phyloP scores from a whole-genome alignment of 2,113 vertebrate genomes.

The Parotia lawesii region DNA sequence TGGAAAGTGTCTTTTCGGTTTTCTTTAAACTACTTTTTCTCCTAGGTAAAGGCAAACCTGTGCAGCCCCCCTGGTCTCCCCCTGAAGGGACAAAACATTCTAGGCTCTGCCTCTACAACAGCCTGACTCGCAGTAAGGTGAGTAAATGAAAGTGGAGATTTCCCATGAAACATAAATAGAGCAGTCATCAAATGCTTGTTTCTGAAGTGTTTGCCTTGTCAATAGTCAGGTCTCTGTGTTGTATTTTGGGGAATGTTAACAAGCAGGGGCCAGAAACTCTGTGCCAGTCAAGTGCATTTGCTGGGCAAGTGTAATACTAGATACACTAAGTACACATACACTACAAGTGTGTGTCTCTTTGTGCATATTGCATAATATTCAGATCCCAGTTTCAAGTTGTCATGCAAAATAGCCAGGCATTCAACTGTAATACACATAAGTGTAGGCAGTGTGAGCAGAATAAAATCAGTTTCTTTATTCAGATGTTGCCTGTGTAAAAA shows the following conservation, averaged over 20 bases:
- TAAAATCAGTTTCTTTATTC: neutral
- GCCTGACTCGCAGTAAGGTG: constrained; percentile 92
- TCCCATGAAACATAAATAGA: neutral
- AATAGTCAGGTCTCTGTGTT: neutral
- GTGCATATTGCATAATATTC: neutral
- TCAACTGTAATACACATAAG: neutral
- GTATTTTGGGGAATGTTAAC: neutral
- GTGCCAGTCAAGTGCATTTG: neutral
- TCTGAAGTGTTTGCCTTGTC: neutral
- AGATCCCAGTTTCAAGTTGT: neutral
- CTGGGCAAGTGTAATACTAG: neutral
- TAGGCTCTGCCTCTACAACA: constrained; percentile 90
- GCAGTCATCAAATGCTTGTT: neutral
- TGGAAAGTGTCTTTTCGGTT: neutral
- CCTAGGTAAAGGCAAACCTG: constrained; percentile 82
- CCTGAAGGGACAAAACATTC: constrained; percentile 80
- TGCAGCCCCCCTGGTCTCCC: constrained; percentile 84
- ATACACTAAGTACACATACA: neutral
- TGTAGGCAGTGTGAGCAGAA: neutral
- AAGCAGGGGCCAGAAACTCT: neutral
- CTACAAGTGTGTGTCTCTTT: neutral
- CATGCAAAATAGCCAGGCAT: neutral
- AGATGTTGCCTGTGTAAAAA: neutral
- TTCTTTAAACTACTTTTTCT: neutral
- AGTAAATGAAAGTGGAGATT: neutral